These are phyloP conservation scores for Drosophila picticornis DNA, from an alignment of 2,888 invertebrate genomes.

Conservation along the genomic window DNA sequence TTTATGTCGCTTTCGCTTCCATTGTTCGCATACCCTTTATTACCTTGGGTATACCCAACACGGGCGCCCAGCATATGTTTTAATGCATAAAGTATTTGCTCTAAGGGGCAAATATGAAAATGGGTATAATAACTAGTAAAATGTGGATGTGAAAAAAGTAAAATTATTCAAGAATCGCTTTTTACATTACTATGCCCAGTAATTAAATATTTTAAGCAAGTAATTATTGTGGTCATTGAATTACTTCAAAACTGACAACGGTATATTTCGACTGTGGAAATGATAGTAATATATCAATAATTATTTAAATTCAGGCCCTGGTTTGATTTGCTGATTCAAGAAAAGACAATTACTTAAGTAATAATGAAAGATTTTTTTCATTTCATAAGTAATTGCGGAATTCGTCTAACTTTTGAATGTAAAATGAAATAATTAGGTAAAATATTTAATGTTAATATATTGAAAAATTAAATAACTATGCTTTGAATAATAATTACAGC, in stretches of 20 bases:
- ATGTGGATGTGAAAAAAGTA: neutral
- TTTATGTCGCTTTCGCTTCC: slow-evolving; percentile 73
- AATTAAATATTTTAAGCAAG: neutral
- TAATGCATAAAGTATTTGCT: neutral
- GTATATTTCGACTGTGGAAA: neutral
- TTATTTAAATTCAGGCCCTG: neutral
- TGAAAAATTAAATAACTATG: too few relatives aligned
- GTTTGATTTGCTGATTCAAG: neutral
- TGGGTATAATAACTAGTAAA: neutral
- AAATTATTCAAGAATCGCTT: neutral
- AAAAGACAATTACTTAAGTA: neutral
- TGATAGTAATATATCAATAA: neutral
- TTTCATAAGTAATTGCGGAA: too few relatives aligned
- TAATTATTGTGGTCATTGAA: neutral
- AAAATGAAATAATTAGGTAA: too few relatives aligned
- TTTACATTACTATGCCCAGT: neutral
- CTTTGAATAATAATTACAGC: too few relatives aligned
- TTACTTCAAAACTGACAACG: neutral
- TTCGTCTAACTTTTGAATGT: too few relatives aligned
- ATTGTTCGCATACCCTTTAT: slow-evolving; percentile 50
- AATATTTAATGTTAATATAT: too few relatives aligned
- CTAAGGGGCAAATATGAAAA: neutral
- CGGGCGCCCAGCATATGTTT: neutral
- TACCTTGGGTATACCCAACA: neutral
- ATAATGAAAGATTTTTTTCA: neutral